phyloP scores from a whole-genome alignment of 2,113 vertebrate species.

The Ploceus nigricollis region DNA sequence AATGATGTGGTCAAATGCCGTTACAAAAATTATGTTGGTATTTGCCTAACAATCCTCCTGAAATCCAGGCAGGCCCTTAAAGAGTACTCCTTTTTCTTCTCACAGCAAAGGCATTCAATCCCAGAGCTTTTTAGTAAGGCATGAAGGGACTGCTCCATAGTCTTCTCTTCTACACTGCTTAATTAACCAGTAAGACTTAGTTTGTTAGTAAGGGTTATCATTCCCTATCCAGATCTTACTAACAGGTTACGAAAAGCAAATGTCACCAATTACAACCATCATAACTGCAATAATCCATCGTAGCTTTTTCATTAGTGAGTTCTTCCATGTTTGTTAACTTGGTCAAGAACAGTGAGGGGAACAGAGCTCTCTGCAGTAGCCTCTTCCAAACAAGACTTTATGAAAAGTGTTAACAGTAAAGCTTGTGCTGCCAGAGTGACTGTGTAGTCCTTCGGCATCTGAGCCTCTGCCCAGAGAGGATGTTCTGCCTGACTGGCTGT shows the following conservation, averaged over 20 bases:
- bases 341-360: not conserved
- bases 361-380: not conserved
- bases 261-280: not conserved
- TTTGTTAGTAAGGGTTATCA: not conserved
- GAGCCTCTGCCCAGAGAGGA: not conserved
- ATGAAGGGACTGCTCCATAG: not conserved
- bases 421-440: not conserved
- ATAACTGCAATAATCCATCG: not conserved
- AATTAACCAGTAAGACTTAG: not conserved
- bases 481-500: not conserved
- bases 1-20: not conserved
- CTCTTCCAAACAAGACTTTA: not conserved
- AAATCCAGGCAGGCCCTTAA: not conserved
- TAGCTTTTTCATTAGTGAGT: not conserved
- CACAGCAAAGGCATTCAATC: not conserved
- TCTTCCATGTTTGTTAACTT: not conserved
- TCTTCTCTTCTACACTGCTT: not conserved
- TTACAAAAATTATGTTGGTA: not conserved
- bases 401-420: not conserved
- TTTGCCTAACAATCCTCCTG: not conserved
- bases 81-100: not conserved
- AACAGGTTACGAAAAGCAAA: not conserved
- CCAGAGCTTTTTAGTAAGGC: not conserved
- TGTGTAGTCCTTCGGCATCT: not conserved
- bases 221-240: not conserved